A percentile compares a stretch with the other conserved stretches of the same genome.
Evolutionary conservation across 2,797 vertebrate species (phyloP).

Genomic region (Argya squamiceps): DNA sequence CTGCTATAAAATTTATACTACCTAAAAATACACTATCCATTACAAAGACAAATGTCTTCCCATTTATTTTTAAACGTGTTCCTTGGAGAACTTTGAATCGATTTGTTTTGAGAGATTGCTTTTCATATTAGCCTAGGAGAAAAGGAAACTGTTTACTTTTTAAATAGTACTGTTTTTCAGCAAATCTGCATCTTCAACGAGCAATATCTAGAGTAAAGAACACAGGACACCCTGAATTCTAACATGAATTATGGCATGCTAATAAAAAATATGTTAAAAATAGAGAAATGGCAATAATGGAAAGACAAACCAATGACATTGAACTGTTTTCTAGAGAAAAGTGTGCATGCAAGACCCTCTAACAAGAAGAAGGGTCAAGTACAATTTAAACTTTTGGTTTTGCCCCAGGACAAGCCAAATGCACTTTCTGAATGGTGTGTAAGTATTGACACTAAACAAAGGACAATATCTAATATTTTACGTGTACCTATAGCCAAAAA

Average conservation of each 20-base stretch:
- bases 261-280: not conserved
- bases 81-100: not conserved
- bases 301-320: not conserved
- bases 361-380: not conserved
- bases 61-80: not conserved
- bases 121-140: not conserved
- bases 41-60: not conserved
- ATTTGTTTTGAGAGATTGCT: not conserved
- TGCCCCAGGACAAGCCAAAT: not conserved
- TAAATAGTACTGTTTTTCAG: not conserved
- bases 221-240: not conserved
- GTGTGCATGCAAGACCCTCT: not conserved
- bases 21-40: not conserved
- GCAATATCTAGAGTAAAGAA: not conserved
- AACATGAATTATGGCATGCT: not conserved
- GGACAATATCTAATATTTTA: not conserved
- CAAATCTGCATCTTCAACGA: not conserved
- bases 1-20: not conserved
- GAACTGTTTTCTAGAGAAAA: not conserved
- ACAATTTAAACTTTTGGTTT: not conserved
- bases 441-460: not conserved
- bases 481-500: not conserved
- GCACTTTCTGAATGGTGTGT: not conserved
- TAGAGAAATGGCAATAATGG: not conserved
- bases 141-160: not conserved